A percentile compares a stretch with the other conserved stretches of the same genome.
phyloP scores from a whole-genome alignment of 64 coral and sea anemone species.

The Trachythela sp. region DNA sequence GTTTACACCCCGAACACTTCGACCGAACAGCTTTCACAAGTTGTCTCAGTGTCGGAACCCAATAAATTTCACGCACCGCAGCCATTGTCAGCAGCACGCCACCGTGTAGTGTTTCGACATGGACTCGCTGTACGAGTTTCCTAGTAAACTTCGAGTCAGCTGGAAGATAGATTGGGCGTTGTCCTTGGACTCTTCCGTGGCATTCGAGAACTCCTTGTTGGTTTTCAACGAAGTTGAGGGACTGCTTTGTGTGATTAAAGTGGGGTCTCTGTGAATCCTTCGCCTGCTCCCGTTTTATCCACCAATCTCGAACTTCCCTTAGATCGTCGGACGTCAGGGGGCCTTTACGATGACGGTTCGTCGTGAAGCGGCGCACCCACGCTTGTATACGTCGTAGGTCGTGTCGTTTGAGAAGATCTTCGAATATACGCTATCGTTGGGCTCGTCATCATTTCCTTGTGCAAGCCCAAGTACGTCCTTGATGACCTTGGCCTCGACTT shows the following conservation, averaged over 20 bases:
- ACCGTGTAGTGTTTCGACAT: slow-evolving; percentile 13
- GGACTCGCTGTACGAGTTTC: neutral
- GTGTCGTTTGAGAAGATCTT: neutral
- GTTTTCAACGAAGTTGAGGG: slow-evolving; percentile 30
- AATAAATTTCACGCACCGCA: slow-evolving; percentile 8
- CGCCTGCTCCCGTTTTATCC: neutral
- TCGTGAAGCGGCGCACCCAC: neutral
- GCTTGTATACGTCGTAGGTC: neutral
- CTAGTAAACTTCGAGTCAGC: neutral
- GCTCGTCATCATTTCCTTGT: neutral
- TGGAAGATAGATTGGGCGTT: slow-evolving; percentile 31
- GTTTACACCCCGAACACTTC: slow-evolving; percentile 30
- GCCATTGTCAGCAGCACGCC: slow-evolving; percentile 37
- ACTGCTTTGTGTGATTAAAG: neutral
- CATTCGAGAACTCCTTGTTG: slow-evolving; percentile 43
- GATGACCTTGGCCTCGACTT: slow-evolving; percentile 44
- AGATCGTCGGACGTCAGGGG: neutral
- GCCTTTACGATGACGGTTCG: neutral
- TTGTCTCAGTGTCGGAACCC: slow-evolving; percentile 31
- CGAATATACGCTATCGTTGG: neutral
- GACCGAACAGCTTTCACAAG: slow-evolving; percentile 18
- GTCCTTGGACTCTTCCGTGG: slow-evolving; percentile 26
- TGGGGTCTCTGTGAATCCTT: neutral
- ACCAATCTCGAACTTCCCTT: neutral
- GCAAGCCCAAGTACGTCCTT: slow-evolving; percentile 21